Conservation (phyloP, 1,140 invertebrate genomes). For the Saccostrea cuccullata region DNA sequence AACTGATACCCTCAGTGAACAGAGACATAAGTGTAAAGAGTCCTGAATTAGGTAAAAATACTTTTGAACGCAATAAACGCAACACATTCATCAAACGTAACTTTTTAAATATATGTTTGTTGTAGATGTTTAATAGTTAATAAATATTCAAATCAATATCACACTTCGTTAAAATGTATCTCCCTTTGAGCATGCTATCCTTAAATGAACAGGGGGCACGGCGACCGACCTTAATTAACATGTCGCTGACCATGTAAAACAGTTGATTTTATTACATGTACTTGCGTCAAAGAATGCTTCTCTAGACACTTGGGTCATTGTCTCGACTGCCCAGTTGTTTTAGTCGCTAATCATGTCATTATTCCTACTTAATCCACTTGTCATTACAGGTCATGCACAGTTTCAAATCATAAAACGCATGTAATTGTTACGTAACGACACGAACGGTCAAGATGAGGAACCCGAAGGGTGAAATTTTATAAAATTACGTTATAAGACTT, state of each 20-base stretch:
- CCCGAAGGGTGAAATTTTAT: neutral
- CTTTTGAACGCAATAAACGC: no score
- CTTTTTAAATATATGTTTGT: no score
- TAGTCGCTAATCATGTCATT: neutral
- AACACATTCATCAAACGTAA: no score
- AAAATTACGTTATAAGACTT: neutral
- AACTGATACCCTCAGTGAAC: no score
- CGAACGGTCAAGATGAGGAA: neutral
- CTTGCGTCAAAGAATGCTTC: neutral
- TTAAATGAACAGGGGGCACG: neutral
- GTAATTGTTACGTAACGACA: neutral
- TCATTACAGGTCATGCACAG: slow-evolving; percentile 8
- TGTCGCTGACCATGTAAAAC: neutral
- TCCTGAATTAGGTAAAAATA: no score
- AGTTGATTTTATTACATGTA: neutral
- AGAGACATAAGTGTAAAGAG: no score
- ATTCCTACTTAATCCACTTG: neutral
- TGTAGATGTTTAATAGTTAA: no score
- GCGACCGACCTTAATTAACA: neutral
- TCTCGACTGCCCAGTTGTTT: neutral
- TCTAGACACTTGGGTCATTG: neutral
- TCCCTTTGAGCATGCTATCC: neutral
- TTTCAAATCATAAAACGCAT: neutral
- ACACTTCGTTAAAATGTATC: neutral
- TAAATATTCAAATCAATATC: no score